Evolutionary conservation across 2,797 vertebrate species (phyloP).

Genomic region (Pangasius larnaudii): DNA sequence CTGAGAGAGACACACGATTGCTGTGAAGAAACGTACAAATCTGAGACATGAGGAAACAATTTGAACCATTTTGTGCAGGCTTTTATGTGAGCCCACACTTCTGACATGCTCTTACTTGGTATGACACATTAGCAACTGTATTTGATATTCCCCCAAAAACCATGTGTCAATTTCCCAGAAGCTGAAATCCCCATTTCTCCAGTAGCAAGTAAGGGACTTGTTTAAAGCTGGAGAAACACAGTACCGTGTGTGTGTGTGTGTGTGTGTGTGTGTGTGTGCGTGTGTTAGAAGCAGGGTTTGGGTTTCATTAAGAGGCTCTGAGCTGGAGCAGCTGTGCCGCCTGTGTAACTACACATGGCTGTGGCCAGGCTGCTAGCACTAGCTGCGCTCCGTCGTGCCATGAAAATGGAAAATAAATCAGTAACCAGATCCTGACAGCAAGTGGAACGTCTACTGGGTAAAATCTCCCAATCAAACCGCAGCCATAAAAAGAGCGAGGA

Average conservation of each 20-base stretch:
- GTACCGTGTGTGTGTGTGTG: background rate
- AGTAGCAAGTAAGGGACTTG: background rate
- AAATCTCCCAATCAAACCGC: conserved; percentile 1
- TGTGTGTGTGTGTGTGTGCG: conserved; percentile 27
- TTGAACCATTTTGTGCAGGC: background rate
- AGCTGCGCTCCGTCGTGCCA: conserved; percentile 32
- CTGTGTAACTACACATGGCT: conserved; percentile 40
- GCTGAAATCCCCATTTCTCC: conserved; percentile 29
- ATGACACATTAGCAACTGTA: background rate
- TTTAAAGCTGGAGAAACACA: conserved; percentile 38
- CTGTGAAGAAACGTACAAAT: conserved; percentile 32
- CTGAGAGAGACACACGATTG: background rate
- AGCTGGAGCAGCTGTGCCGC: conserved; percentile 37
- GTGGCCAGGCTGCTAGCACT: conserved; percentile 17
- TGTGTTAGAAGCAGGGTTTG: conserved; percentile 41
- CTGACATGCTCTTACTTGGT: conserved; percentile 1
- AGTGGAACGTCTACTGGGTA: conserved; percentile 23
- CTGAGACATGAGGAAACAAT: background rate
- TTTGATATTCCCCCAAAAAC: conserved; percentile 8
- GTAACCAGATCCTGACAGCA: conserved; percentile 28
- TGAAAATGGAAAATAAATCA: conserved; percentile 48
- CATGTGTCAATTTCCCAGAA: conserved; percentile 23
- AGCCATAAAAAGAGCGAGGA: background rate
- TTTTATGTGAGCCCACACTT: background rate
- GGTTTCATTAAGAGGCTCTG: conserved; percentile 41